Evolutionary conservation across 2,888 invertebrate species (phyloP).

Genomic region (Hydraecia micacea): DNA sequence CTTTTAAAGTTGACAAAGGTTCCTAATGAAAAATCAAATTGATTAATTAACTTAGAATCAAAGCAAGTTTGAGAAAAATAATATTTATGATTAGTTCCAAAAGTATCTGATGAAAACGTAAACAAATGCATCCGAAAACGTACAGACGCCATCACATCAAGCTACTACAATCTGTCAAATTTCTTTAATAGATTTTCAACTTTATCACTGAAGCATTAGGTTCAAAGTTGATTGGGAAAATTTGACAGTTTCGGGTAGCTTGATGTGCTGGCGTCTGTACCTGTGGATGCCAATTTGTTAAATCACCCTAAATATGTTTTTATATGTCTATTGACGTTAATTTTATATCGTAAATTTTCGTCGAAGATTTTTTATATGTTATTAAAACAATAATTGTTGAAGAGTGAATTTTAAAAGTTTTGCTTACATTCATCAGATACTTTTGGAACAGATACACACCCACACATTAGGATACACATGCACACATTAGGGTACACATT

Average conservation of each 20-base stretch:
- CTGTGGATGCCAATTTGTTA: no score
- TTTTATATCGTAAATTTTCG: neutral
- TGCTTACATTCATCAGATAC: neutral
- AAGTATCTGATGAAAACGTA: neutral
- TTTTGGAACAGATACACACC: neutral
- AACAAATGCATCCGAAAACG: neutral
- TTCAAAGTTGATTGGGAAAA: no score
- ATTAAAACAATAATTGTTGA: neutral
- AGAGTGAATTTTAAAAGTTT: neutral
- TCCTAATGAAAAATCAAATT: conserved; percentile 86
- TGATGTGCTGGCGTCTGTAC: no score
- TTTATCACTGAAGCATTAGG: no score
- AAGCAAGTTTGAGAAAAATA: neutral
- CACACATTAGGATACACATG: neutral
- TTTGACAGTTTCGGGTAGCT: no score
- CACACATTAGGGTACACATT: neutral
- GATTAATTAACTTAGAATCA: neutral
- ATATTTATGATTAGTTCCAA: neutral
- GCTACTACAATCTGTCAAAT: no score
- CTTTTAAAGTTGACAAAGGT: conserved; percentile 96
- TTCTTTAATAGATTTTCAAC: no score
- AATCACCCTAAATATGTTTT: neutral
- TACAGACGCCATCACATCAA: no score
- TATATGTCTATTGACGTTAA: neutral
- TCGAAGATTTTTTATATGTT: neutral